Conservation (phyloP, 2,888 invertebrate genomes). For the Agrochola lychnidis region DNA sequence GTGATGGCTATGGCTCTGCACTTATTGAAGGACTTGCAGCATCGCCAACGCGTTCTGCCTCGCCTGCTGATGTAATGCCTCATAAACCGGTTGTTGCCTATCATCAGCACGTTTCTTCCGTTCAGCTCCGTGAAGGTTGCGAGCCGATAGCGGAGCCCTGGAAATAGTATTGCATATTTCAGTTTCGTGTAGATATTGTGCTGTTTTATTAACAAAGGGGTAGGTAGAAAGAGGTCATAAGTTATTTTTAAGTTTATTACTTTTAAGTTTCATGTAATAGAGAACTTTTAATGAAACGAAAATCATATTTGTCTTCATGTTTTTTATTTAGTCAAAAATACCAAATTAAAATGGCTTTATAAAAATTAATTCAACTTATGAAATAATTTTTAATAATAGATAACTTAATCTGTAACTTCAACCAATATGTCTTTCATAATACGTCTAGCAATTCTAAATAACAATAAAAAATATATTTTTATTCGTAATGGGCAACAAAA, state of each 20-base stretch:
- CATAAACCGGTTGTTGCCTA: constrained; percentile 80
- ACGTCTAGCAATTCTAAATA: constrained; percentile 37
- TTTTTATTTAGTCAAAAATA: constrained; percentile 22
- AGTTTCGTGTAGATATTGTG: constrained; percentile 24
- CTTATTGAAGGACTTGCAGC: constrained; percentile 80
- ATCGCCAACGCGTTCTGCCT: constrained; percentile 83
- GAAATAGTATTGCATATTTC: constrained; percentile 35
- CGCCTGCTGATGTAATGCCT: constrained; percentile 80
- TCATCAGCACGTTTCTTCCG: constrained; percentile 78
- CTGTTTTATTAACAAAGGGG: not conserved
- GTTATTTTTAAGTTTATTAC: no score
- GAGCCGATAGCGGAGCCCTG: constrained; percentile 34
- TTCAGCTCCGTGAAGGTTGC: constrained; percentile 70
- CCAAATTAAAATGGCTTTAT: not conserved
- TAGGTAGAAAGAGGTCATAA: not conserved
- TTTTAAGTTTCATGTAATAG: not conserved
- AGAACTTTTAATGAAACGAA: constrained; percentile 1
- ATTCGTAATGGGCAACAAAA: not conserved
- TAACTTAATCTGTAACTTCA: constrained; percentile 1
- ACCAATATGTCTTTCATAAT: not conserved
- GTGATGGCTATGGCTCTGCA: constrained; percentile 85
- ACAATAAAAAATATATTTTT: not conserved
- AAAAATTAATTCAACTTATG: not conserved
- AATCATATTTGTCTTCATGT: not conserved
- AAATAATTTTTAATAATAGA: constrained; percentile 17